These are phyloP conservation scores for Sander vitreus DNA, from an alignment of 2,113 vertebrate species.

Conservation along the genomic window DNA sequence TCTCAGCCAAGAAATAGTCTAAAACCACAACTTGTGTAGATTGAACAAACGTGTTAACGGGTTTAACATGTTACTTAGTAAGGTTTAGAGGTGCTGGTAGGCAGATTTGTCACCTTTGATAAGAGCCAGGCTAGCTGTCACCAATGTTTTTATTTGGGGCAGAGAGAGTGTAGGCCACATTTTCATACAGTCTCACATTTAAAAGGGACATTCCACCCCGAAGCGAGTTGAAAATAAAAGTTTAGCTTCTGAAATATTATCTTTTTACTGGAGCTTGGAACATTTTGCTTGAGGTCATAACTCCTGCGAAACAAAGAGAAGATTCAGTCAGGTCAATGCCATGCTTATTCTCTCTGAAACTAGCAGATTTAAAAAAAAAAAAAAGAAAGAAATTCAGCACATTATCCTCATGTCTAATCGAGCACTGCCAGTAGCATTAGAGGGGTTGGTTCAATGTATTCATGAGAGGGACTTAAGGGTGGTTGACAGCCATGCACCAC, in stretches of 20 bases:
- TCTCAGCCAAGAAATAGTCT: too few species aligned
- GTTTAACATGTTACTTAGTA: not conserved
- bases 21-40: too few species aligned
- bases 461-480: too few species aligned
- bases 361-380: not conserved
- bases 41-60: not conserved
- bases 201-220: slow-evolving; percentile 5
- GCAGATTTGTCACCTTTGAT: not conserved
- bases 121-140: not conserved
- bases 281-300: not conserved
- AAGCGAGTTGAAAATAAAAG: slow-evolving; percentile 1
- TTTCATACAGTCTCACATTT: slow-evolving; percentile 14
- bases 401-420: not conserved
- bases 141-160: slow-evolving; percentile 2
- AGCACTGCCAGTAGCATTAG: not conserved
- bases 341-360: not conserved
- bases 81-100: not conserved
- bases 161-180: not conserved
- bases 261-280: not conserved
- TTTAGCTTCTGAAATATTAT: not conserved
- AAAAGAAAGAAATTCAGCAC: not conserved
- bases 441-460: not conserved
- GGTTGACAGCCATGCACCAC: not conserved
- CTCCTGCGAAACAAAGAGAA: not conserved
- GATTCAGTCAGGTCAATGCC: not conserved